These are phyloP conservation scores for Narcine bancroftii DNA, from an alignment of 2,113 vertebrate genomes.

Conservation along the genomic window DNA sequence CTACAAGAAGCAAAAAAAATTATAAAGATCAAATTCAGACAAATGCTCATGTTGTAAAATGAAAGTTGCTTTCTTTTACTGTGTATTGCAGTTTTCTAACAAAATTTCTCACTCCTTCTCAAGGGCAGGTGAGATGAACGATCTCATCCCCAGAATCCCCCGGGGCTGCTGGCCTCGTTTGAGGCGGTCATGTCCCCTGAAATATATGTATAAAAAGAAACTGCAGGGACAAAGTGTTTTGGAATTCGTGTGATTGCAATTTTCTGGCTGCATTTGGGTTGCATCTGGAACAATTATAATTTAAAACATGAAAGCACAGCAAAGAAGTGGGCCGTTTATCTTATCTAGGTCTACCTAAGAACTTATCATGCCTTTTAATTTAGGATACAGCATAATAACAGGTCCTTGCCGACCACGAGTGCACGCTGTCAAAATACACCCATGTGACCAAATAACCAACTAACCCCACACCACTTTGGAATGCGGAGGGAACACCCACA, in stretches of 20 bases:
- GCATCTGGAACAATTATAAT: background rate
- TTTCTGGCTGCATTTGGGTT: background rate
- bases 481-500: no score
- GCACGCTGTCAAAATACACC: no score
- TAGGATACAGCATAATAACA: no score
- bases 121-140: background rate
- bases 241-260: background rate
- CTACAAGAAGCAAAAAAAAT: background rate
- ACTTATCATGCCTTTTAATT: no score
- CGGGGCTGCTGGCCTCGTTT: background rate
- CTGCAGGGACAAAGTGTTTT: background rate
- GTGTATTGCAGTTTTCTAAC: background rate
- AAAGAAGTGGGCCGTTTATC: background rate
- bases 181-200: background rate
- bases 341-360: no score
- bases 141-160: no score
- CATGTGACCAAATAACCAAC: no score
- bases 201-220: background rate
- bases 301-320: background rate
- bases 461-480: no score
- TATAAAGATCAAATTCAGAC: background rate
- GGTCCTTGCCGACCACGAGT: no score
- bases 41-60: background rate
- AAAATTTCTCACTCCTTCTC: background rate
- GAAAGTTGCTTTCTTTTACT: background rate